Base-by-base conservation (phyloP, 1,140 invertebrate genomes). In the Stegodyphus mimosarum region DNA sequence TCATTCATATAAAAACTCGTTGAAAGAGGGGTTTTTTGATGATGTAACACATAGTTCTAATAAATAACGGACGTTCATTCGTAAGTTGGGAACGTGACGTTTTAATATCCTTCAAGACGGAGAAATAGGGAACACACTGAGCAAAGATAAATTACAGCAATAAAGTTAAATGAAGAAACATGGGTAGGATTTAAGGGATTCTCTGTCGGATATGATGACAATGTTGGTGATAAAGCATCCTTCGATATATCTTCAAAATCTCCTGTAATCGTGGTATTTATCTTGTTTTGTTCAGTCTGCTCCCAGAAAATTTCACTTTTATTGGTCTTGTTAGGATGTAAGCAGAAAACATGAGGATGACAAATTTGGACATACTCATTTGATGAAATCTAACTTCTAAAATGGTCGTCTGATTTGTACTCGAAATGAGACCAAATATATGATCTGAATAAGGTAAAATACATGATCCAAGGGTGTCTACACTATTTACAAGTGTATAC, bases 81-180 rank as follows among this genome's bases (percentile, higher is more conserved):
- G 55, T 48, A 13, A 17, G 69, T 73, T 64, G 33, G 69, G 33
- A 51, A 71, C 13, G 51, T 70, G 81, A 76, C 81, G 81, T 84
- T 84, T 84, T 84, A 84, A 84, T 84, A 84, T 69, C 81, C 52
- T 75, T 69, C 72, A 75, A 84, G 79, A 72, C 66, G 49, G 70
- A n/a, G 50, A 50, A 48, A 55, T 10, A 53, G 79, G 55, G 70
- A n/a, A 72, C 53, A 76, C 63, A 69, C 48, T 17, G 64, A 55
- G 72, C 73, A 70, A 63, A 75, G 81, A 84, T 84, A 76, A 84
- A 84, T 76, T 69, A 63, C 81, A 11, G 81, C 81, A 84, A 84
- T 84, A 84, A 84, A 84, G 81, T 84, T 84, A 84, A 84, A 84
- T 84, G 81, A 84, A 84, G 81, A 84, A 84, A 84, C 81, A 84